Evolutionary conservation across 2,888 invertebrate species (phyloP).

Genomic region (Peribatodes rhomboidaria): DNA sequence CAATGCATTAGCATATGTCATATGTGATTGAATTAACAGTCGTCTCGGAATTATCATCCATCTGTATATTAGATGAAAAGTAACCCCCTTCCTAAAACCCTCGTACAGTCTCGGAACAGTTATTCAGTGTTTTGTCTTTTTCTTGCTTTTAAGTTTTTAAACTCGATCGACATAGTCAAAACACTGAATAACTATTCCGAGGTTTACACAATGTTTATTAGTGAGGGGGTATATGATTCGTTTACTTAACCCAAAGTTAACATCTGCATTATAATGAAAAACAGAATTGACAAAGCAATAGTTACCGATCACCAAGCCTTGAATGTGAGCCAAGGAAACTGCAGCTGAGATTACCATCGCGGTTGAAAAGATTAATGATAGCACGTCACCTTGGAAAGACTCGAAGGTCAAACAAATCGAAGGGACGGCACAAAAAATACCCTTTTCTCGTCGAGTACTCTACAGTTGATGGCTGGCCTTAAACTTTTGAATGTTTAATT

Average conservation of each 20-base stretch:
- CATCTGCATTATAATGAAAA: neutral
- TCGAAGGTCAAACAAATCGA: slow-evolving; percentile 53
- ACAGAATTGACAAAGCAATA: slow-evolving; percentile 40
- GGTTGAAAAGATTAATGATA: slow-evolving; percentile 56
- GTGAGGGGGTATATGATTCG: too few species aligned
- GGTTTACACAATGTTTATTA: too few species aligned
- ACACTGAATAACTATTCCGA: too few species aligned
- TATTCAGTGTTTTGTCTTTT: too few species aligned
- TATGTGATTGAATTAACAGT: neutral
- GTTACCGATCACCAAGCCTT: slow-evolving; percentile 41
- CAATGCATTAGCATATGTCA: neutral
- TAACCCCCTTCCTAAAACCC: too few species aligned
- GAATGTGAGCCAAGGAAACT: slow-evolving; percentile 55
- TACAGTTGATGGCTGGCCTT: slow-evolving; percentile 51
- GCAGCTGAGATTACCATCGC: slow-evolving; percentile 49
- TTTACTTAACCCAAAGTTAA: neutral
- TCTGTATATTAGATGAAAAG: too few species aligned
- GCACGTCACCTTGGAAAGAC: slow-evolving; percentile 48
- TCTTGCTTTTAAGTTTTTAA: too few species aligned
- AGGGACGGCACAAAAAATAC: slow-evolving; percentile 51
- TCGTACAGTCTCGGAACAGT: too few species aligned
- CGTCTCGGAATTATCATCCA: too few species aligned
- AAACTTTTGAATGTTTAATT: slow-evolving; percentile 33
- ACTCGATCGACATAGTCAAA: too few species aligned
- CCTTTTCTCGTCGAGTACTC: slow-evolving; percentile 56